Percentiles rank a stretch among this genome's conserved stretches.
Evolutionary conservation across 2,888 invertebrate genomes (phyloP).

Genomic region (Cryptosula pallasiana): DNA sequence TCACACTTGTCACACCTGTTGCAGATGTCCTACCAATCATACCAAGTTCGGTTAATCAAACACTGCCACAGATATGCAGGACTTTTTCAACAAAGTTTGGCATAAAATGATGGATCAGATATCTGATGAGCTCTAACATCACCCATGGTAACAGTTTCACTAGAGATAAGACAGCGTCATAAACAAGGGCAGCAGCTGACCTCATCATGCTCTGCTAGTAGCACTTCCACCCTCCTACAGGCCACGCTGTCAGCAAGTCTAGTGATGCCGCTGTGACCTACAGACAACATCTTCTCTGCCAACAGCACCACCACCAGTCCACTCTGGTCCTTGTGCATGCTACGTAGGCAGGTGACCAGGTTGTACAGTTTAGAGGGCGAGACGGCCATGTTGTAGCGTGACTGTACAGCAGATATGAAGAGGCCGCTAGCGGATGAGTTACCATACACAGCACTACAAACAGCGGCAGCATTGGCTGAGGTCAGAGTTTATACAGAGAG

Average conservation of each 20-base stretch:
- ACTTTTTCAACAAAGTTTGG: too few species aligned
- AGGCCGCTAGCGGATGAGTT: slow-evolving; percentile 66
- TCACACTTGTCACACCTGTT: too few species aligned
- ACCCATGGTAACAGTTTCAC: too few species aligned
- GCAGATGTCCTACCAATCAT: too few species aligned
- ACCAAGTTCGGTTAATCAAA: too few species aligned
- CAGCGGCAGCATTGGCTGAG: too few species aligned
- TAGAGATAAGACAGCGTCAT: too few species aligned
- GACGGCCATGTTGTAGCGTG: slow-evolving; percentile 60
- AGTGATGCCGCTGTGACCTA: slow-evolving; percentile 64
- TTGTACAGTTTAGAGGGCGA: slow-evolving; percentile 10
- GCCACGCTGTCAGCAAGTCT: slow-evolving; percentile 69
- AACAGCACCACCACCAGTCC: slow-evolving; percentile 65
- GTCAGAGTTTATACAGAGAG: too few species aligned
- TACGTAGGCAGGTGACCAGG: slow-evolving; percentile 55
- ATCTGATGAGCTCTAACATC: too few species aligned
- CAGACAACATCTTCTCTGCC: slow-evolving; percentile 63
- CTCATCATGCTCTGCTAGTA: slow-evolving; percentile 61
- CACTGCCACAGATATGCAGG: too few species aligned
- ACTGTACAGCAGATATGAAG: slow-evolving; percentile 67
- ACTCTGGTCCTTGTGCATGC: slow-evolving; percentile 63
- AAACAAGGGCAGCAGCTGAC: too few species aligned
- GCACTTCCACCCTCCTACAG: slow-evolving; percentile 62
- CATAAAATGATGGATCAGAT: too few species aligned
- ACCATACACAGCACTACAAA: slow-evolving; percentile 59